Base-by-base conservation (phyloP, 2,888 invertebrate species). In the Caenorhabditis macrosperma region DNA sequence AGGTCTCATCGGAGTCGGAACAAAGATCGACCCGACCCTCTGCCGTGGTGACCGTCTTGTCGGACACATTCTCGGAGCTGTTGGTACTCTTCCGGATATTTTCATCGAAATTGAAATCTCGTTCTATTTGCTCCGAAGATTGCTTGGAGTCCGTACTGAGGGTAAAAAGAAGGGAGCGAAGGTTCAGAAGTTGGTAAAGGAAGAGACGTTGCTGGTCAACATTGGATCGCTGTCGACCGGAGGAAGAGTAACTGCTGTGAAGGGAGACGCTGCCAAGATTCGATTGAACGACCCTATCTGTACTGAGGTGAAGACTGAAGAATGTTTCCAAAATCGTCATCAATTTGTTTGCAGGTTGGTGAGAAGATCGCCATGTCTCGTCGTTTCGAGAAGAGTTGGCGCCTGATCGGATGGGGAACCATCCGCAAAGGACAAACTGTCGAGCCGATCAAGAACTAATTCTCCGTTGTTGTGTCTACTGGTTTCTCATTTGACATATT, bases 331-430 rank as follows among this genome's bases (percentile, higher is more conserved):
- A 38, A 33, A 30, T 28, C 22, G 26, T 22, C 15, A 38, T n/a
- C n/a, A n/a, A n/a, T 24, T 26, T 30, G 9, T 28, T 64, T 77
- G 1, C 48, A 85, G 85, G 79, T 84, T 9, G 96, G 96, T 64
- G 99, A 99, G 92, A 99, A 99, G 91, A 98, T 99, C 89, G 99
- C 99, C n/a, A 93, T 99, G 55, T 97, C 97, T 91, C 94, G 99
- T 91, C 94, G 98, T 92, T 96, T 99, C 48, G 99, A 99, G 90
- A 98, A 98, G 92, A 98, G 99, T 93, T 99, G 99, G 99, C 94
- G 99, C 92, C 94, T 99, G 91, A 99, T 99, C 91, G 99, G 99
- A 87, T 99, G 99, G 99, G 99, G 98, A 87, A 96, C 97, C 92
- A 99, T 99, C 92, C 94, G 96, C 92, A 95, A 96, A 91, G 99